phyloP scores from a whole-genome alignment of 1,140 invertebrate species.

The Copidosoma floridanum region DNA sequence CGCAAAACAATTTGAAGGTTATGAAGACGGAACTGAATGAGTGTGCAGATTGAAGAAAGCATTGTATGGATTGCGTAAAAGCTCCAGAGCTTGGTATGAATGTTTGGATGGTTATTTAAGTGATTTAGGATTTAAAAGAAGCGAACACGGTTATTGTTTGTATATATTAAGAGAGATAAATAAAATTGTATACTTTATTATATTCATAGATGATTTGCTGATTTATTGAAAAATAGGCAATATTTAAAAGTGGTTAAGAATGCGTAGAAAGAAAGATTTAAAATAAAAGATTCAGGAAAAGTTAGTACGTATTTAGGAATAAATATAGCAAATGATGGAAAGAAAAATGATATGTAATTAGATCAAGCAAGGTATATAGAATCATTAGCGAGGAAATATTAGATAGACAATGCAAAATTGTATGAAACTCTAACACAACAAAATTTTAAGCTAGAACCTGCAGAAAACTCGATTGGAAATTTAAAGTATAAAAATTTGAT shows the following conservation, averaged over 20 bases:
- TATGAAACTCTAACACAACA: constrained; percentile 12
- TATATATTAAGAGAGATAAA: constrained; percentile 1
- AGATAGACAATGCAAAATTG: constrained; percentile 21
- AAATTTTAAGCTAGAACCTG: constrained; percentile 8
- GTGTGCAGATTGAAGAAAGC: constrained; percentile 37
- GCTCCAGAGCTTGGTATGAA: constrained; percentile 35
- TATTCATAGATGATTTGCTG: constrained; percentile 16
- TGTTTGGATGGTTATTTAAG: constrained; percentile 26
- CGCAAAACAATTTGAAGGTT: constrained; percentile 44
- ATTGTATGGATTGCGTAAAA: constrained; percentile 43
- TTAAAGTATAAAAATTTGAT: constrained; percentile 21
- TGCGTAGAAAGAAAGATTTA: neutral
- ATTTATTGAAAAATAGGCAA: constrained; percentile 13
- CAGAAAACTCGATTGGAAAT: neutral
- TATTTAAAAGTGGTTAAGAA: constrained; percentile 4
- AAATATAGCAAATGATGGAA: constrained; percentile 40
- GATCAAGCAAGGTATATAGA: constrained; percentile 25
- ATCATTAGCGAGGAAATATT: constrained; percentile 15
- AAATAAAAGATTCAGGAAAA: constrained; percentile 13
- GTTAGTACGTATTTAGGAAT: constrained; percentile 26
- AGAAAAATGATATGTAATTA: constrained; percentile 21
- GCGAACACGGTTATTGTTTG: constrained; percentile 26
- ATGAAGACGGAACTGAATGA: constrained; percentile 23
- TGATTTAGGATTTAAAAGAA: constrained; percentile 21
- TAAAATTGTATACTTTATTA: constrained; percentile 1